phyloP scores from a whole-genome alignment of 2,113 vertebrate genomes.

The Ondatra zibethicus region DNA sequence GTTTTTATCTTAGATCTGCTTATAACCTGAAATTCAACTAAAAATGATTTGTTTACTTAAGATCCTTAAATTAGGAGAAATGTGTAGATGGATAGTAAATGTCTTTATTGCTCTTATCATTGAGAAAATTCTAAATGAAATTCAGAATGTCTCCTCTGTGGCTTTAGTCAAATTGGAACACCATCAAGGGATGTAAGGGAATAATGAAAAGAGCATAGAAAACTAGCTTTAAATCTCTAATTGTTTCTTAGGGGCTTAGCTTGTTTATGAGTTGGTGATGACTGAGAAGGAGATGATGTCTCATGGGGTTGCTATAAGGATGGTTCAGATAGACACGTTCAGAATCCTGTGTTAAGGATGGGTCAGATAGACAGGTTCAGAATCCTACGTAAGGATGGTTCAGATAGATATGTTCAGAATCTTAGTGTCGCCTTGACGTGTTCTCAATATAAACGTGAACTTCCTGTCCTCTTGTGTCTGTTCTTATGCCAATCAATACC shows the following conservation, averaged over 20 bases:
- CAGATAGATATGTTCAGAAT: too few relatives aligned
- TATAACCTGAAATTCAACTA: slow-evolving; percentile 29
- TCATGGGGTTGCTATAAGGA: neutral
- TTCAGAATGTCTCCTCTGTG: neutral
- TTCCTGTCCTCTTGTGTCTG: too few relatives aligned
- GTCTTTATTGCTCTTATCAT: neutral
- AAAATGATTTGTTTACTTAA: slow-evolving; percentile 38
- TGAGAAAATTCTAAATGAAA: slow-evolving; percentile 42
- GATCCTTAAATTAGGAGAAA: neutral
- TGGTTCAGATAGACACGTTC: too few relatives aligned
- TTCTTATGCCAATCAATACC: too few relatives aligned
- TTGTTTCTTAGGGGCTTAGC: neutral
- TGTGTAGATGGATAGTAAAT: slow-evolving; percentile 24
- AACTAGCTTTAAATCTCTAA: neutral
- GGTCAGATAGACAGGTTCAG: too few relatives aligned
- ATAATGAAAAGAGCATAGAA: neutral
- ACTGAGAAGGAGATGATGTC: neutral
- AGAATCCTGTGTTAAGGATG: too few relatives aligned
- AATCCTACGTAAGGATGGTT: too few relatives aligned
- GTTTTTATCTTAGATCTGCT: slow-evolving; percentile 40
- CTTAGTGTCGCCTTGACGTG: neutral
- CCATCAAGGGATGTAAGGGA: neutral
- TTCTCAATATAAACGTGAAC: neutral
- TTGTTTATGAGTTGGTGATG: neutral
- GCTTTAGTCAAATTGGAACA: neutral